These are phyloP conservation scores for Drosophila borborema DNA, from an alignment of 2,888 invertebrate genomes.

Conservation along the genomic window DNA sequence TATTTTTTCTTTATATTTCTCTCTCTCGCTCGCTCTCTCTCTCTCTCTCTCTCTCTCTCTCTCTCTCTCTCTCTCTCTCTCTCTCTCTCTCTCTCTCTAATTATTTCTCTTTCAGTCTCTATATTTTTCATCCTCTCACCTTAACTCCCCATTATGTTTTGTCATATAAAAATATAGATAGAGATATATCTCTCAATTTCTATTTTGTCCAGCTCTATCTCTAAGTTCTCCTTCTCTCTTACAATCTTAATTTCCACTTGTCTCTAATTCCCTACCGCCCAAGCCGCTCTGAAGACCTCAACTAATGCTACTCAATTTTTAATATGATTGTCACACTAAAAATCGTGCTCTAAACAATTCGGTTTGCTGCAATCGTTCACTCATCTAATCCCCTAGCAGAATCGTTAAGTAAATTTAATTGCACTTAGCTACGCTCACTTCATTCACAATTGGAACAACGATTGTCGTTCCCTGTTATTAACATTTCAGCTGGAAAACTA, in stretches of 20 bases:
- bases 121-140: too few relatives aligned
- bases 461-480: conserved; percentile 20
- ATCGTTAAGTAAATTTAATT: conserved; percentile 27
- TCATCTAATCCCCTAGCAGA: conserved; percentile 17
- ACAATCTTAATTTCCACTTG: conserved; percentile 13
- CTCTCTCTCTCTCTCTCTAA: too few relatives aligned
- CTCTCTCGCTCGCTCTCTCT: neutral
- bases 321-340: conserved; percentile 38
- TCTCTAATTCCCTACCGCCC: neutral
- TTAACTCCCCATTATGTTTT: too few relatives aligned
- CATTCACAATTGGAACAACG: conserved; percentile 23
- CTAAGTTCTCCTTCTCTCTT: neutral
- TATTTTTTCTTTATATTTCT: too few relatives aligned
- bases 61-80: neutral
- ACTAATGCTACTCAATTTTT: neutral
- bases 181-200: rapidly evolving
- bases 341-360: conserved; percentile 5
- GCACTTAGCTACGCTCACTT: conserved; percentile 20
- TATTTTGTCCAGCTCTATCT: neutral
- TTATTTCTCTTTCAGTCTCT: neutral
- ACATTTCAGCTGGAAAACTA: conserved; percentile 59
- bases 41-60: neutral
- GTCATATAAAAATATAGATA: neutral
- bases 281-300: neutral
- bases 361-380: conserved; percentile 20